These are phyloP conservation scores for Xyliphius kryptos DNA, from an alignment of 2,113 vertebrate species.

Conservation along the genomic window DNA sequence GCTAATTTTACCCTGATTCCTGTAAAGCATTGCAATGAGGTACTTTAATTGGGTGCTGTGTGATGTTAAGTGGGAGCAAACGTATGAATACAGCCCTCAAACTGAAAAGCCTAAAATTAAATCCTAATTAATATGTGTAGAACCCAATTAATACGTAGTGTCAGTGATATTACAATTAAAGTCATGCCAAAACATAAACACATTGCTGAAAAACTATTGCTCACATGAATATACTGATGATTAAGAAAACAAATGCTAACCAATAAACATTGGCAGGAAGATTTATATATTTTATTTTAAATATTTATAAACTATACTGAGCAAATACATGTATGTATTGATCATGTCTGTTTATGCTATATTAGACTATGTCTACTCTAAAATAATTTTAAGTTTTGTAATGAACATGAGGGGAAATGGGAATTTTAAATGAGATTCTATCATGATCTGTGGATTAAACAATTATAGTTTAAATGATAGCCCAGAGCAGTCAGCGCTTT, in stretches of 20 bases:
- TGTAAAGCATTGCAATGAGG: conserved; percentile 21
- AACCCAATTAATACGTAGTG: conserved; percentile 28
- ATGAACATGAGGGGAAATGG: conserved; percentile 21
- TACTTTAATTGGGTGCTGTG: conserved; percentile 33
- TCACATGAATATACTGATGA: conserved; percentile 3
- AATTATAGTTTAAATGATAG: conserved; percentile 36
- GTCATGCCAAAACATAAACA: conserved; percentile 26
- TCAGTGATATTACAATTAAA: conserved; percentile 37
- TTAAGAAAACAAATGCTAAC: not conserved
- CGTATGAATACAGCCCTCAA: conserved; percentile 28
- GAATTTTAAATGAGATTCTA: conserved; percentile 34
- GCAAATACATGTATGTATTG: too few species aligned
- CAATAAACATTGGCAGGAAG: not conserved
- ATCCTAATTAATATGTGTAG: conserved; percentile 34
- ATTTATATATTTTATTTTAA: not conserved
- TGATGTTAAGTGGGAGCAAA: conserved; percentile 37
- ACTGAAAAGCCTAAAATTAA: conserved; percentile 36
- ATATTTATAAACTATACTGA: too few species aligned
- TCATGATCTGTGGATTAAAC: conserved; percentile 40
- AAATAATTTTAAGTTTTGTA: conserved; percentile 3
- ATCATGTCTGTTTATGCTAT: too few species aligned
- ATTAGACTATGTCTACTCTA: not conserved
- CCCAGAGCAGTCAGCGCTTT: conserved; percentile 29
- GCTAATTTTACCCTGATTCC: conserved; percentile 34
- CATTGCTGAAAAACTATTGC: conserved; percentile 18